Percentiles rank a stretch among this genome's conserved stretches.
Conservation (phyloP, 2,888 invertebrate species). For the Leptopilina drosophilae region DNA sequence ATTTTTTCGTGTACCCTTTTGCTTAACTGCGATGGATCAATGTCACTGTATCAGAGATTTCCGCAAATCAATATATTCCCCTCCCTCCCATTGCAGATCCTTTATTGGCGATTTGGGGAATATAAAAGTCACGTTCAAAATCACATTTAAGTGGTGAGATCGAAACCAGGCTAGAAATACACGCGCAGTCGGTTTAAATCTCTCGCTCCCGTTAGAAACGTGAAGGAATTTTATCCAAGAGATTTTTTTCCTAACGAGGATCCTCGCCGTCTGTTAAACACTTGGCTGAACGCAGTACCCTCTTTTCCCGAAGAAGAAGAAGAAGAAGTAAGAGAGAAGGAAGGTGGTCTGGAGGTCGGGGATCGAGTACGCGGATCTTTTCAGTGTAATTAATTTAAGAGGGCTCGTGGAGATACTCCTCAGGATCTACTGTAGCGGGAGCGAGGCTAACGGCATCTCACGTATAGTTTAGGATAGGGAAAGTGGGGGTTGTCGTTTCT, state of each 20-base stretch:
- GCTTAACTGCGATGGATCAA: no score
- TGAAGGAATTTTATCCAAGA: constrained; percentile 56
- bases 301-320: constrained; percentile 38
- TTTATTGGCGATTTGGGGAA: background rate
- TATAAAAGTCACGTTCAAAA: background rate
- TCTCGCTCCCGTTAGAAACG: constrained; percentile 52
- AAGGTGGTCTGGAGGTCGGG: constrained; percentile 50
- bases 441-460: constrained; percentile 49
- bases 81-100: background rate
- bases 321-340: constrained; percentile 37
- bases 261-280: constrained; percentile 58
- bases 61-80: background rate
- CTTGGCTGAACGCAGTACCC: constrained; percentile 45
- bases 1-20: no score
- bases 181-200: constrained; percentile 54
- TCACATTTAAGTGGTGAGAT: constrained; percentile 37
- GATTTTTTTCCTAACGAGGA: constrained; percentile 59
- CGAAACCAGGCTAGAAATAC: constrained; percentile 42
- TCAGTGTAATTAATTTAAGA: constrained; percentile 76
- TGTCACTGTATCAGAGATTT: background rate
- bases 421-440: constrained; percentile 54
- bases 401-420: constrained; percentile 68
- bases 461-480: constrained; percentile 48
- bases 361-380: constrained; percentile 72
- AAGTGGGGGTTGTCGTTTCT: background rate